Evolutionary conservation across 1,140 invertebrate species (phyloP).

Genomic region (Phymastichus coffea): DNA sequence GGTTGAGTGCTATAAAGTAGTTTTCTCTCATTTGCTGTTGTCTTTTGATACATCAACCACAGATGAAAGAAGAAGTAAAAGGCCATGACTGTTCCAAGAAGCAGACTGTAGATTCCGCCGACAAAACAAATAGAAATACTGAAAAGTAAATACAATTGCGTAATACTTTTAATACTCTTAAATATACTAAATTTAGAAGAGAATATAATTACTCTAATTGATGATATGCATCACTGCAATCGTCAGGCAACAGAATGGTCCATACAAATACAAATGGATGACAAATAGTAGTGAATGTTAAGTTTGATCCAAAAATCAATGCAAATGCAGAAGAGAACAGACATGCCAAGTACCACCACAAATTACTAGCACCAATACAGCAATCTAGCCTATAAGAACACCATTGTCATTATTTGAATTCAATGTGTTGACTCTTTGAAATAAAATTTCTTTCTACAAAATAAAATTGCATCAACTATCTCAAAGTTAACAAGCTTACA

Average conservation of each 20-base stretch:
- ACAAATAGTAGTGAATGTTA: conserved; percentile 71
- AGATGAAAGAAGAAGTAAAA: conserved; percentile 50
- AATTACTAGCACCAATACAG: conserved; percentile 68
- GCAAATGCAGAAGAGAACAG: conserved; percentile 62
- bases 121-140: conserved; percentile 55
- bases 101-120: conserved; percentile 51
- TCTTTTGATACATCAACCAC: conserved; percentile 47
- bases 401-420: background rate
- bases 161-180: conserved; percentile 22
- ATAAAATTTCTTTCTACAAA: conserved; percentile 10
- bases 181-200: background rate
- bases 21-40: conserved; percentile 46
- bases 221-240: conserved; percentile 71
- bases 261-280: conserved; percentile 67
- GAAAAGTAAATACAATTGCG: conserved; percentile 39
- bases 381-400: conserved; percentile 65
- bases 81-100: conserved; percentile 46
- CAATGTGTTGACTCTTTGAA: background rate
- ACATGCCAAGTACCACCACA: conserved; percentile 62
- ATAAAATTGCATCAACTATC: background rate
- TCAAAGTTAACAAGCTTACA: conserved; percentile 10
- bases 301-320: conserved; percentile 67
- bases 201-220: conserved; percentile 62
- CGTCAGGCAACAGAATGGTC: conserved; percentile 66
- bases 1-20: conserved; percentile 32